These are phyloP conservation scores for Clivina fossor DNA, from an alignment of 2,888 invertebrate species.

Conservation along the genomic window DNA sequence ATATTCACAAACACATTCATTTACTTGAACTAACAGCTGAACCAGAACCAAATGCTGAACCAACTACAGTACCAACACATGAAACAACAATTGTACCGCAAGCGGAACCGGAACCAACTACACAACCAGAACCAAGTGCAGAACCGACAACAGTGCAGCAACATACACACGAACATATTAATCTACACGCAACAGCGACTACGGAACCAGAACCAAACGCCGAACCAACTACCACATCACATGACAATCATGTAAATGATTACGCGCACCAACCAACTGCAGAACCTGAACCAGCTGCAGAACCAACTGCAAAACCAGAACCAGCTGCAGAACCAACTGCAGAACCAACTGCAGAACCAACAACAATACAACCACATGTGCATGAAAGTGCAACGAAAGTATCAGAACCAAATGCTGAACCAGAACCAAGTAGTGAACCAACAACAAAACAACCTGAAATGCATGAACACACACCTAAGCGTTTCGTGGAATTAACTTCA, in stretches of 20 bases:
- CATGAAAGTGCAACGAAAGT: too few relatives aligned
- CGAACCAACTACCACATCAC: slow-evolving; percentile 38
- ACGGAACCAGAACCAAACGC: slow-evolving; percentile 49
- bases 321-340: slow-evolving; percentile 38
- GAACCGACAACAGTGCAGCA: slow-evolving; percentile 52
- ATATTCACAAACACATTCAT: slow-evolving; percentile 38
- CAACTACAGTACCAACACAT: slow-evolving; percentile 28
- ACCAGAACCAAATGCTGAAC: slow-evolving; percentile 31
- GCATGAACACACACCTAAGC: slow-evolving; percentile 47
- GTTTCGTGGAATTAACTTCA: slow-evolving; percentile 39
- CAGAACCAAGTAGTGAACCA: slow-evolving; percentile 39
- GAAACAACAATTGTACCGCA: slow-evolving; percentile 35
- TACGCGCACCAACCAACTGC: slow-evolving; percentile 41
- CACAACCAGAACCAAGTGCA: slow-evolving; percentile 55
- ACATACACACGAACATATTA: slow-evolving; percentile 54
- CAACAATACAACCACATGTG: slow-evolving; percentile 41
- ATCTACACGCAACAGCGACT: too few relatives aligned
- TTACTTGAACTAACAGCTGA: slow-evolving; percentile 31
- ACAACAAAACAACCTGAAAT: slow-evolving; percentile 45
- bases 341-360: slow-evolving; percentile 41
- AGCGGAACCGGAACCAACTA: slow-evolving; percentile 50
- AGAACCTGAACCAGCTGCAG: slow-evolving; percentile 42
- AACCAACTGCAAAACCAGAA: slow-evolving; percentile 42
- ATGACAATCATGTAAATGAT: too few relatives aligned
- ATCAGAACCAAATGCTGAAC: slow-evolving; percentile 44